Conservation (phyloP, 2,797 vertebrate genomes). For the Anabas testudineus region DNA sequence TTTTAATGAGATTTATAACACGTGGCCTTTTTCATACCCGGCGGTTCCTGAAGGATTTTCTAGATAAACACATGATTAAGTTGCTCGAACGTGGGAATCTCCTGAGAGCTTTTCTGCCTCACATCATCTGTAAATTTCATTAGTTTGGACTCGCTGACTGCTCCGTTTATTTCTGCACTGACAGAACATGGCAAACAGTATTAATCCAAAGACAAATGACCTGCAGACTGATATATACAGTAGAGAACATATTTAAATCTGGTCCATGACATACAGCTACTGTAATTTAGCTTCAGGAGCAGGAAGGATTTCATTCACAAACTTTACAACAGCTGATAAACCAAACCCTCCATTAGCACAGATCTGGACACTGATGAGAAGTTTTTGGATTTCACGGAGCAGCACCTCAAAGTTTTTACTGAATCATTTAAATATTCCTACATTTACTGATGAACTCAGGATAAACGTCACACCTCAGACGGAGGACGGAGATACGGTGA, state of each 20-base stretch:
- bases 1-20: slow-evolving; percentile 14
- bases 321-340: too few species aligned
- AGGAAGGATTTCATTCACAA: too few species aligned
- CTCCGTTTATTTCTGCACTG: not conserved
- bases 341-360: too few species aligned
- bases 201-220: not conserved
- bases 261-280: not conserved
- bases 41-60: not conserved
- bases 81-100: not conserved
- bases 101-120: slow-evolving; percentile 15
- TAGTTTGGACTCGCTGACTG: not conserved
- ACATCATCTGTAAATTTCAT: slow-evolving; percentile 6
- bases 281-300: not conserved
- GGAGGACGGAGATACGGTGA: too few species aligned
- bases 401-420: too few species aligned
- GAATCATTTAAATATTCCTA: too few species aligned
- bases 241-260: not conserved
- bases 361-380: too few species aligned
- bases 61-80: slow-evolving; percentile 34
- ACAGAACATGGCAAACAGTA: not conserved
- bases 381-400: too few species aligned
- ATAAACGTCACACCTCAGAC: too few species aligned
- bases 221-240: not conserved
- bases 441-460: too few species aligned
- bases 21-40: not conserved